phyloP scores from a whole-genome alignment of 2,113 vertebrate genomes.

The Gambusia affinis region DNA sequence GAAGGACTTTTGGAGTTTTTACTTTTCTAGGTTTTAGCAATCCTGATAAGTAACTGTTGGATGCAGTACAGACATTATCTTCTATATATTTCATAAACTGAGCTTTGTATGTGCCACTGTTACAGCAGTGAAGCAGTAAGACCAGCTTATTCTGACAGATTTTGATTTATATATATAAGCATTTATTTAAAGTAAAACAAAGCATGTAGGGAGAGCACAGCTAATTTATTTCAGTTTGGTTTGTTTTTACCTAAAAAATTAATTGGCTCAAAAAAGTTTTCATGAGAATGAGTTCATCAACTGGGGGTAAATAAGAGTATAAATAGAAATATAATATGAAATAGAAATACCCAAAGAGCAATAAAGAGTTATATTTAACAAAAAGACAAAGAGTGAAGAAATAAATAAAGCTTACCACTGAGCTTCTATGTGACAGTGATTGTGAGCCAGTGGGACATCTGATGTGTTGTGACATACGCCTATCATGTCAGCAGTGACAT shows the following conservation, averaged over 20 bases:
- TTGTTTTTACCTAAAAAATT: not conserved
- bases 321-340: not conserved
- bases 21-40: too few species aligned
- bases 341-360: not conserved
- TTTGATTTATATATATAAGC: not conserved
- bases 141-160: not conserved
- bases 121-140: not conserved
- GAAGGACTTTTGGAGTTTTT: too few species aligned
- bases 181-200: not conserved
- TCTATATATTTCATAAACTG: not conserved
- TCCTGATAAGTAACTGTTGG: too few species aligned
- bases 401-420: not conserved
- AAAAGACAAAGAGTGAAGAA: not conserved
- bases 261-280: not conserved
- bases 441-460: constrained; percentile 1
- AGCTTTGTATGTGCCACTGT: not conserved
- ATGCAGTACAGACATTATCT: too few species aligned
- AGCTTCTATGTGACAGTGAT: not conserved
- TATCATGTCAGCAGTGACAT: not conserved
- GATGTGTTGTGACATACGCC: constrained; percentile 7
- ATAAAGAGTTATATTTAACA: not conserved
- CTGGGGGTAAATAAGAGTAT: not conserved
- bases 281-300: not conserved
- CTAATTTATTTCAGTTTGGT: not conserved
- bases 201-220: not conserved